Evolutionary conservation across 2,797 vertebrate genomes (phyloP).

Genomic region (Oceanodroma leucorhoa): DNA sequence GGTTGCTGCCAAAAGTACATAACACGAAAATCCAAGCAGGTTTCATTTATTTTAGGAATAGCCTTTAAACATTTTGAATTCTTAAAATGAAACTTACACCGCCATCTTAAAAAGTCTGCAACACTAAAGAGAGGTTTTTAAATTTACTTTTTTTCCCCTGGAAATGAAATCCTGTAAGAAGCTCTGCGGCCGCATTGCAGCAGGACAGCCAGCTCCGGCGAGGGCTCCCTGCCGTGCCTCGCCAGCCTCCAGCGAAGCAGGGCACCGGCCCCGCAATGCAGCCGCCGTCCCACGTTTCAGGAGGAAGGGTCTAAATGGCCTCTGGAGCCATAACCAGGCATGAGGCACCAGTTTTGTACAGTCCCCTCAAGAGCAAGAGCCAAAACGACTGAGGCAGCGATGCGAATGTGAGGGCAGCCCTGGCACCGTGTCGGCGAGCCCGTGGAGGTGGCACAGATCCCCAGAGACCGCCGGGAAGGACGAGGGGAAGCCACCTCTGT

Average conservation of each 20-base stretch:
- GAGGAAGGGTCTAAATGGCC: neutral
- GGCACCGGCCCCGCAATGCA: neutral
- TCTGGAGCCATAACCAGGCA: too few species aligned
- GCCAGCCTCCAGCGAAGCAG: neutral
- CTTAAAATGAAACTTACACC: neutral
- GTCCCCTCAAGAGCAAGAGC: neutral
- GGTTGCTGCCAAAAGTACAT: neutral
- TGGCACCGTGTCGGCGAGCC: neutral
- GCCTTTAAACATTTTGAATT: neutral
- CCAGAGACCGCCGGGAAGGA: neutral
- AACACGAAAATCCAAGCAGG: neutral
- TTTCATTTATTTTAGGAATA: neutral
- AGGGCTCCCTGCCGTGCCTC: accelerated
- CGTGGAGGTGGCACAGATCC: neutral
- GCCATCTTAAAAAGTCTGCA: neutral
- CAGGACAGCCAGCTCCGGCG: accelerated
- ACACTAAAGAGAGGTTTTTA: neutral
- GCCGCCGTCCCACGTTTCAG: accelerated
- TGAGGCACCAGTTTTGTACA: neutral
- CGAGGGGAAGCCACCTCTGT: neutral
- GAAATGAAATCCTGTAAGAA: neutral
- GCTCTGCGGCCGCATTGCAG: neutral
- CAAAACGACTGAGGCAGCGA: accelerated
- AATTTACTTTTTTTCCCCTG: neutral
- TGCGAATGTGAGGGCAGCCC: accelerated